phyloP scores from a whole-genome alignment of 92 coral and sea anemone species.

The Palythoa caribaeorum region DNA sequence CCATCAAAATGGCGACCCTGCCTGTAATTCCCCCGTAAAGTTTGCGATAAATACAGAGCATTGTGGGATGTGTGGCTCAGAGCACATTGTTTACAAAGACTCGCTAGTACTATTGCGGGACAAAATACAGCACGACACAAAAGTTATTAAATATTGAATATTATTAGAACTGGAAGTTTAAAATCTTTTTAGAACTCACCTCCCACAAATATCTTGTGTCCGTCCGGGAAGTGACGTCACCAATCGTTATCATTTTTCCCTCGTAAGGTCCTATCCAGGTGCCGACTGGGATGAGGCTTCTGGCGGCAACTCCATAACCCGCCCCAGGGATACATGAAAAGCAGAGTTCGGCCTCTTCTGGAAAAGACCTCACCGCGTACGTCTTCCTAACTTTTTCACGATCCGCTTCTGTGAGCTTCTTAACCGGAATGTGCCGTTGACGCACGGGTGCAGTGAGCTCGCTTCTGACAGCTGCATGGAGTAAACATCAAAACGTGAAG shows the following conservation, averaged over 20 bases:
- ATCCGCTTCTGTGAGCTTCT: constrained; percentile 8
- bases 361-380: constrained; percentile 86
- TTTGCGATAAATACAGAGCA: too few species aligned
- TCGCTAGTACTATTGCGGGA: too few species aligned
- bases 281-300: constrained; percentile 86
- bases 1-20: too few species aligned
- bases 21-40: too few species aligned
- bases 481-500: neutral
- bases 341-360: constrained; percentile 91
- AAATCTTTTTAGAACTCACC: constrained; percentile 60
- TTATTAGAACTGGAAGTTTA: too few species aligned
- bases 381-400: constrained; percentile 37
- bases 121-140: too few species aligned
- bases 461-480: neutral
- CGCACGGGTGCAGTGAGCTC: neutral
- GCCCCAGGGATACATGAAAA: constrained; percentile 90
- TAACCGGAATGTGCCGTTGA: neutral
- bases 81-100: too few species aligned
- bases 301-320: constrained; percentile 90
- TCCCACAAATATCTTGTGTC: constrained; percentile 97
- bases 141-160: too few species aligned
- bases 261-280: constrained; percentile 99
- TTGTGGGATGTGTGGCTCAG: too few species aligned
- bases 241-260: constrained; percentile 75
- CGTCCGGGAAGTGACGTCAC: constrained; percentile 66